A percentile compares a stretch with the other conserved stretches of the same genome.
Evolutionary conservation across 1,140 invertebrate species (phyloP).

Genomic region (Drosophila carrolli): DNA sequence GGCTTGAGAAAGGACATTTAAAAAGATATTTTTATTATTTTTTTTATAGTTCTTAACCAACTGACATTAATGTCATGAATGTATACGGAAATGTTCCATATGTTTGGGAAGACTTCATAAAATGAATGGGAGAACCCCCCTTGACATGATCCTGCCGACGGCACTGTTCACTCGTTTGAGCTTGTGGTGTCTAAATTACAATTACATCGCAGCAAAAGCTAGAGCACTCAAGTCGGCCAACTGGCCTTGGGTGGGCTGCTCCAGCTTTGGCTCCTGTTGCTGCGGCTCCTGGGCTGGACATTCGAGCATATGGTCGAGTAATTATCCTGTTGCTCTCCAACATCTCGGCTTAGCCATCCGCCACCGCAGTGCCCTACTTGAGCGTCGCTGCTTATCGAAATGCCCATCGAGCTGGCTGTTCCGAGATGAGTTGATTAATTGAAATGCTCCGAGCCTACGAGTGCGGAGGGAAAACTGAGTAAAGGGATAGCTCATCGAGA

Average conservation of each 20-base stretch:
- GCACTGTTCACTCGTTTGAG: conserved; percentile 14
- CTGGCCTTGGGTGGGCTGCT: conserved; percentile 45
- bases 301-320: conserved; percentile 72
- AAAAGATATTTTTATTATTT: no score
- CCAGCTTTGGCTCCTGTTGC: conserved; percentile 11
- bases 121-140: not conserved
- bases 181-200: conserved; percentile 70
- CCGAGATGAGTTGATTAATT: conserved; percentile 60
- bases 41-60: no score
- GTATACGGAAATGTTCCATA: no score
- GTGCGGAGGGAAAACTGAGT: not conserved
- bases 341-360: conserved; percentile 56
- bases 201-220: conserved; percentile 54
- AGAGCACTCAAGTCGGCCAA: conserved; percentile 52
- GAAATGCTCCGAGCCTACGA: conserved; percentile 35
- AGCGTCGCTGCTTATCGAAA: conserved; percentile 61
- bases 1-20: no score
- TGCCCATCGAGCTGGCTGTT: conserved; percentile 48
- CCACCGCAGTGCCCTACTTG: conserved; percentile 37
- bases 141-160: not conserved
- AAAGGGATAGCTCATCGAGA: conserved; percentile 16
- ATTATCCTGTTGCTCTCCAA: conserved; percentile 76
- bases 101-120: no score
- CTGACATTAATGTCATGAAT: no score
- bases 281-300: conserved; percentile 60